A percentile compares a stretch with the other conserved stretches of the same genome.
Conservation (phyloP, 2,797 vertebrate genomes). For the Carduelis carduelis region DNA sequence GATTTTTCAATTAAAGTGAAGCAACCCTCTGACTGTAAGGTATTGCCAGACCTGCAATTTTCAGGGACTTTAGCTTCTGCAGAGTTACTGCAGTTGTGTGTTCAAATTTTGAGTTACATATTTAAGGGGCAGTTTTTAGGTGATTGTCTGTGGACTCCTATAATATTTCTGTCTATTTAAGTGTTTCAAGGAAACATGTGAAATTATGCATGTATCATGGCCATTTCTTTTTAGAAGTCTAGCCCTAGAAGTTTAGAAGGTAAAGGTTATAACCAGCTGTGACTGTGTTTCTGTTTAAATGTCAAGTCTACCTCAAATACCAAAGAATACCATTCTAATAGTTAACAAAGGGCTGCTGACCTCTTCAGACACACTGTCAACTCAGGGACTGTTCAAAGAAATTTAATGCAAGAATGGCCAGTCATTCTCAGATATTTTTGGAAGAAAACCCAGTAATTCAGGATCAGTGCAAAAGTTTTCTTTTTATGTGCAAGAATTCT, state of each 20-base stretch:
- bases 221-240: neutral
- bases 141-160: neutral
- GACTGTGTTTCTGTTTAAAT: neutral
- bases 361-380: neutral
- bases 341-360: neutral
- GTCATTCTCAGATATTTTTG: neutral
- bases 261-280: neutral
- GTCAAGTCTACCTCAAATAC: neutral
- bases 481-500: neutral
- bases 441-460: neutral
- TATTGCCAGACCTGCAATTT: neutral
- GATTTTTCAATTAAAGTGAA: neutral
- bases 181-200: neutral
- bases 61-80: neutral
- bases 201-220: neutral
- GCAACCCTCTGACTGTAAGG: neutral
- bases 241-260: neutral
- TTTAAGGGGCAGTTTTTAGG: neutral
- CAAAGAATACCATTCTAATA: neutral
- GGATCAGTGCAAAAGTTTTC: neutral
- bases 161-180: neutral
- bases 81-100: neutral
- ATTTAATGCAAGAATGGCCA: neutral
- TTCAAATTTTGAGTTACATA: neutral
- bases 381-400: neutral